Evolutionary conservation across 1,140 invertebrate genomes (phyloP), one percentile per base, ranked within the genome.

Genomic region (Hypothenemus hampei): DNA sequence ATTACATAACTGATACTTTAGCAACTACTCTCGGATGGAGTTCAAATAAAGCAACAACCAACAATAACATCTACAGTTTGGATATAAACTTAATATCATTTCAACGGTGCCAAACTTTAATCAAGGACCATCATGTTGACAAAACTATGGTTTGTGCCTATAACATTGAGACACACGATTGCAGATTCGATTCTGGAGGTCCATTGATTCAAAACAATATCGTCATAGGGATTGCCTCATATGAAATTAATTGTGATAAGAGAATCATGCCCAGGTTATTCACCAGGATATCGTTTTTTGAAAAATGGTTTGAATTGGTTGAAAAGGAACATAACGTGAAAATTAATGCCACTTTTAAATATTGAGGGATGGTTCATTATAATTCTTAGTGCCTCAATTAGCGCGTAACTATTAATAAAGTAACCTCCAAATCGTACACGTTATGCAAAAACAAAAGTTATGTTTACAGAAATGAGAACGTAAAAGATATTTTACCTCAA

Each of bases 121-220:
- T 58, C 6, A 51, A 46, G 26, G 35, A 26, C 10, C 40, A 45
- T 10, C 24, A 21, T 4, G 46, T 58, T 7, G 56, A 58, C 22
- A 41, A 52, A 24, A 52, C 56, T 16, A 58, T 58, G 48, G 40
- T 58, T 24, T 58, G 56, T 20, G 56, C 48, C 23, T 52, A 46
- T n/a, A 46, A 52, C 19, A 33, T 52, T 6, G 48, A 45, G 0
- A 53, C 23, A 4, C 21, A 23, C 31, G 49, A 52, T 33, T 58
- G 56, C 33, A 31, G 49, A 10, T 58, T 47, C 18, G 56, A 58
- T 31, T 58, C 56, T 15, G 56, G 56, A 5, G 56, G 56, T 3
- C 49, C 56, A 1, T 26, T 58, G 0, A 13, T 58, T 16, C 56
- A 58, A 19, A 52, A 52, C 21, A 58, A 58, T 36, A 29, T 58